These are phyloP conservation scores for Meiosimyza decipiens DNA, from an alignment of 2,888 invertebrate genomes.

Conservation along the genomic window DNA sequence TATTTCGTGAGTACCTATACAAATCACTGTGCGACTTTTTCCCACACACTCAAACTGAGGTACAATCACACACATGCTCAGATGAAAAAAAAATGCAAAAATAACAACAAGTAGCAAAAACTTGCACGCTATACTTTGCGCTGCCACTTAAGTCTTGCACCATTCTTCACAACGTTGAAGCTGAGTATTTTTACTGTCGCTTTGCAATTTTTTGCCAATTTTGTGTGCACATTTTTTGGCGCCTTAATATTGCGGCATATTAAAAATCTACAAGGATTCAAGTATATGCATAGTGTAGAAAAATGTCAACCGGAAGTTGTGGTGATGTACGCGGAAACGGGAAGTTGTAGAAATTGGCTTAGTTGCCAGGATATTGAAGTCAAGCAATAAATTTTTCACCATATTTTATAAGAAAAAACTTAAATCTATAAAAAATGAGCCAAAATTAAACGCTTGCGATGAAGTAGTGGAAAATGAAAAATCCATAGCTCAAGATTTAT, in stretches of 20 bases:
- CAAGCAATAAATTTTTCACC: slow-evolving; percentile 25
- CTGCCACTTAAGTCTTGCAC: too few species aligned
- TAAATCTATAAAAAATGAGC: background rate
- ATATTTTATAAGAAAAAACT: slow-evolving; percentile 12
- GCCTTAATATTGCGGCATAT: slow-evolving; percentile 27
- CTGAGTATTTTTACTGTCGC: too few species aligned
- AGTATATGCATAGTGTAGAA: too few species aligned
- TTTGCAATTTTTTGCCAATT: slow-evolving; percentile 11
- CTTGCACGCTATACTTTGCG: too few species aligned
- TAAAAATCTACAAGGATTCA: background rate
- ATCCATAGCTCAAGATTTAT: slow-evolving; percentile 11
- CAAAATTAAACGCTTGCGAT: background rate
- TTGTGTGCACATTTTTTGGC: slow-evolving; percentile 30
- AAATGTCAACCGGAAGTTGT: slow-evolving; percentile 10
- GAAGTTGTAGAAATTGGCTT: slow-evolving; percentile 30
- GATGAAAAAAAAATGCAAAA: too few species aligned
- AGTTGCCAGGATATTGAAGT: slow-evolving; percentile 32
- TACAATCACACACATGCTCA: too few species aligned
- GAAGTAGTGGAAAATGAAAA: background rate
- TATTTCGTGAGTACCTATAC: too few species aligned
- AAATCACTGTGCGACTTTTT: too few species aligned
- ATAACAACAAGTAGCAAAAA: too few species aligned
- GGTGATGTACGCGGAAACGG: slow-evolving; percentile 12
- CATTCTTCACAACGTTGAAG: too few species aligned
- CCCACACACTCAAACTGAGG: too few species aligned